Evolutionary conservation across 2,888 invertebrate species (phyloP), one percentile per base, ranked within the genome.

Genomic region (Limenitis camilla): DNA sequence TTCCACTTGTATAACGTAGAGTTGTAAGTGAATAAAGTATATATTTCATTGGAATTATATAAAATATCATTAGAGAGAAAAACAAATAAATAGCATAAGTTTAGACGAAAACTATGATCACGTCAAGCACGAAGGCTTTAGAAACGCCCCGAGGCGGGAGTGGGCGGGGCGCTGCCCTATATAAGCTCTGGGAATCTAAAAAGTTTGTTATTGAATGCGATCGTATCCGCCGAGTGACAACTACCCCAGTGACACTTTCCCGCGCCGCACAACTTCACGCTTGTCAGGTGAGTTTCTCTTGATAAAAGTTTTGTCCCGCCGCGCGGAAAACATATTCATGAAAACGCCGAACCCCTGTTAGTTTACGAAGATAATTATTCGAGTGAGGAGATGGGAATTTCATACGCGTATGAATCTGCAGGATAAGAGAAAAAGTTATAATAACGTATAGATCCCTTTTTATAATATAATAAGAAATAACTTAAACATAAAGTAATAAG

Each of bases 171-270:
- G 74, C 68, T 58, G 61, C 46, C 61, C 78, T 86, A 85, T 86
- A 86, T 83, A 86, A 86, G 79, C 72, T 66, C 63, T 66, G 80
- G 76, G 73, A 66, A 74, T 68, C 72, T 74, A 67, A 72, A 74
- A 80, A 78, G 69, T 78, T 81, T 79, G 78, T 77, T 80, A 83
- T 79, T 84, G 75, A 73, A 84, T 76, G 81, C 74, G 71, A 78
- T 76, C 76, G 73, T 72, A 74, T 68, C 78, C 68, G 69, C 66
- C 62, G 65, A 67, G 74, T 72, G 72, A 69, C 66, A 69, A 64
- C 69, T 69, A 66, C 49, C 49, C 42, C 46, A 57, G 63, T 59
- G 63, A 62, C 58, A 60, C 44, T 63, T 63, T 59, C 60, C 59
- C 63, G 61, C 61, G 58, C 57, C 49, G 52, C 56, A 52, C 43